Conservation (phyloP, 2,797 vertebrate genomes). For the Loris lydekkerianus region DNA sequence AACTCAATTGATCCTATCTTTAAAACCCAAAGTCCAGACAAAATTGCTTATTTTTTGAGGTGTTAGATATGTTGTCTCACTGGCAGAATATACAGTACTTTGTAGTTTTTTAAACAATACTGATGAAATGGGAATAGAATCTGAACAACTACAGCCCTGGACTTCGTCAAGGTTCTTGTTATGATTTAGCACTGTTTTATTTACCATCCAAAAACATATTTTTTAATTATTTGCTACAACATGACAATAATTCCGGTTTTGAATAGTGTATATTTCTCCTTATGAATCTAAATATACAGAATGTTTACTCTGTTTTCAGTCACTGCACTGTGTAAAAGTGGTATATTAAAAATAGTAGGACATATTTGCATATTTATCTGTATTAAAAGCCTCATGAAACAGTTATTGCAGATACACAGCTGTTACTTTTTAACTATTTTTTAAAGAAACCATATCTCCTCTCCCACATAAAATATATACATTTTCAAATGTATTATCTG, state of each 20-base stretch:
- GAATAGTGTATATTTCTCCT: constrained; percentile 74
- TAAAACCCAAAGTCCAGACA: not conserved
- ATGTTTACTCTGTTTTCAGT: constrained; percentile 75
- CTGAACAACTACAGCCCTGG: not conserved
- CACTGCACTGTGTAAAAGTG: constrained; percentile 58
- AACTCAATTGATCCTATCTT: not conserved
- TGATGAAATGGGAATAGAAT: not conserved
- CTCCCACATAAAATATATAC: constrained; percentile 67
- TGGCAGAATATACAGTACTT: not conserved
- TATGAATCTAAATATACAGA: constrained; percentile 72
- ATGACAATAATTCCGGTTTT: constrained; percentile 74
- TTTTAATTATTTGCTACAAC: constrained; percentile 53
- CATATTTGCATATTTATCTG: constrained; percentile 77
- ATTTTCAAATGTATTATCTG: constrained; percentile 65
- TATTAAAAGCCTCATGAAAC: constrained; percentile 67
- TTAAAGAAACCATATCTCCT: constrained; percentile 58
- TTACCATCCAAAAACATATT: constrained; percentile 61
- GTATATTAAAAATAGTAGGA: constrained; percentile 71
- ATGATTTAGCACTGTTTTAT: constrained; percentile 67
- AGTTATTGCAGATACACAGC: constrained; percentile 71
- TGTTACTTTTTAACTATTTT: constrained; percentile 71
- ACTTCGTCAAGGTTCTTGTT: constrained; percentile 14
- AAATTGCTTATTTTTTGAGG: constrained; percentile 63
- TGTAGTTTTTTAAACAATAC: not conserved
- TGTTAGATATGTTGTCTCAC: not conserved